Base-by-base conservation (phyloP, 2,113 vertebrate species). In the Amazona guildingii region DNA sequence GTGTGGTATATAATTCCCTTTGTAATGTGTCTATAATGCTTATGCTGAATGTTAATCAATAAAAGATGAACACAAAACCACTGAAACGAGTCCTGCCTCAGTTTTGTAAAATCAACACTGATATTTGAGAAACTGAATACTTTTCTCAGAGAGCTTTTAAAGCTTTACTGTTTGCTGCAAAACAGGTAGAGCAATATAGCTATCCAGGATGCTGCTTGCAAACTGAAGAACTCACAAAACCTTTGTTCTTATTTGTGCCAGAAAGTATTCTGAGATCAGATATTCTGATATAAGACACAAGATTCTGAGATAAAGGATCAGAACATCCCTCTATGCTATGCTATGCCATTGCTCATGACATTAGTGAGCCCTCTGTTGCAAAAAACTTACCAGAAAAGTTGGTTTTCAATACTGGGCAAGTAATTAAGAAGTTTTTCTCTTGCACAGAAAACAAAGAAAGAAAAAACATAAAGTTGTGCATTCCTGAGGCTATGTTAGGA, bases 211-310 rank as follows among this genome's bases (percentile, higher is more conserved):
- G 28, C 35, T 72, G 39, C 66, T 78, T 81, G 63, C 23, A 89
- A 92, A 76, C 17, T 68, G 37, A 94, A 95, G 57, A 92, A 55
- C 55, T 13, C 44, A 90, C 70, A 86, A 92, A 95, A 78, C 9
- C 13, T 68, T 21, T 46, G 31, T 19, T 43, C 11, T 12, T 62
- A 57, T 55, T 52, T 55, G 52, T 61, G 41, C 17, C 28, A 70
- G 54, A 41, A 90, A 75, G 13, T 25, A 37, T 72, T 85, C 29
- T 69, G n/a, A 84, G 48, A 72, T 63, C 48, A 49, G 23, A 49
- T 49, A 49, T 49, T 49, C 48, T 49, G 48, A 49, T 49, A 24
- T 49, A 49, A 49, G 48, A 24, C 13, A 13, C 48, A 49, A 24
- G 48, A 49, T 49, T 49, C 23, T 49, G 48, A 24, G 48, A 41